phyloP scores from a whole-genome alignment of 64 coral and sea anemone genomes.

The Porites australiensis region DNA sequence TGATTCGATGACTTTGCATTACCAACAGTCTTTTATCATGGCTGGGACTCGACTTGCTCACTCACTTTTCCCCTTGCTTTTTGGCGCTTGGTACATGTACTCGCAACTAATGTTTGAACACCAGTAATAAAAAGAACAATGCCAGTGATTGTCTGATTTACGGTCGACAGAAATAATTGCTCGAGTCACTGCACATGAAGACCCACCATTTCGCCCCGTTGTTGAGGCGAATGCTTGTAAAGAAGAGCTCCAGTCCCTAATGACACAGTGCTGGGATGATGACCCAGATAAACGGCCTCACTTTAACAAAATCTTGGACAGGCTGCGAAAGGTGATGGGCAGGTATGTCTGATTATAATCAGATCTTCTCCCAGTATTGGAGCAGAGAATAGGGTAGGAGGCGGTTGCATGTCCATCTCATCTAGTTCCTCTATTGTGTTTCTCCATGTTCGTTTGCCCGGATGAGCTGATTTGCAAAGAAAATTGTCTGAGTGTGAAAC shows the following conservation, averaged over 20 bases:
- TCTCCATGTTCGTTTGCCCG: too few species aligned
- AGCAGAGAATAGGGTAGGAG: too few species aligned
- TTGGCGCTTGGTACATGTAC: too few species aligned
- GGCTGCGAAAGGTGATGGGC: constrained; percentile 87
- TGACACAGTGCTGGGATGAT: constrained; percentile 90
- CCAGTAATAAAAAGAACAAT: background rate
- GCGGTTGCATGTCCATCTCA: too few species aligned
- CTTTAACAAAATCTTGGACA: constrained; percentile 87
- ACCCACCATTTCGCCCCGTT: constrained; percentile 82
- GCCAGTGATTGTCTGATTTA: background rate
- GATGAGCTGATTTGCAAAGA: too few species aligned
- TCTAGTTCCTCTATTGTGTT: too few species aligned
- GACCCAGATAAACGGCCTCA: constrained; percentile 87
- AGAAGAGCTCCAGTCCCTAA: constrained; percentile 66
- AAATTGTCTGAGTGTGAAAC: too few species aligned
- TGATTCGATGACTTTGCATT: too few species aligned
- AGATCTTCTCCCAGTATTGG: too few species aligned
- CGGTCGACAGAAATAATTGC: constrained; percentile 55
- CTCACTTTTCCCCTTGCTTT: too few species aligned
- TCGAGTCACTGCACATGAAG: constrained; percentile 67
- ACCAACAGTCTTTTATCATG: too few species aligned
- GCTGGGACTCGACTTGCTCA: too few species aligned
- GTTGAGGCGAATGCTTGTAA: constrained; percentile 74
- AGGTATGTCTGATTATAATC: constrained; percentile 30
- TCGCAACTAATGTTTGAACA: background rate